Evolutionary conservation across 2,797 vertebrate genomes (phyloP), one percentile per base, ranked within the genome.

Genomic region (Pelochelys cantorii): DNA sequence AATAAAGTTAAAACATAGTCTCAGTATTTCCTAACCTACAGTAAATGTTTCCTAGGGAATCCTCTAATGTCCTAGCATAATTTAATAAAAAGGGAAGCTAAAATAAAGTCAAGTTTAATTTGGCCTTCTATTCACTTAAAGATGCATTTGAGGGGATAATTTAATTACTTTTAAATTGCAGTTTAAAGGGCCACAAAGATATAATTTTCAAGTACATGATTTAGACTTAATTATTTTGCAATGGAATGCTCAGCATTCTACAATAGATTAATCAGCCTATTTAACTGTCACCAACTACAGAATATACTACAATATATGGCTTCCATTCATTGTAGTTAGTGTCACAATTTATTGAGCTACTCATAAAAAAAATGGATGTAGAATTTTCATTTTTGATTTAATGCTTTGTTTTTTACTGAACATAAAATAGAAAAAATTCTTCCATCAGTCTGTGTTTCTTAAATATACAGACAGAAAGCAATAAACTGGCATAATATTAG

Each of bases 51-150:
- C 74, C 34, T 48, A 48, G 62, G 87, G 85, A 9, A 91, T 74
- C 80, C 57, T 87, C 93, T 88, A 93, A 84, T 88, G 6, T 15
- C 82, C 0, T 87, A 93, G 54, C 3, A 42, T 75, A 93, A 95
- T 90, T 94, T 84, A 86, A 78, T 92, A 90, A 60, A 92, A 93
- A 14, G 3, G 81, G 34, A 89, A 93, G 83, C 37, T 82, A 92
- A 93, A 96, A 93, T 68, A 95, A 95, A 93, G 93, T 56, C 74
- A 92, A 83, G 29, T 78, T 92, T 84, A 88, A 90, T 90, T 14
- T 83, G 34, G 79, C 88, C 13, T 85, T 93, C n/a, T 93, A 56
- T 92, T 96, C 96, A 79, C 48, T 87, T 83, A 84, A 84, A 65
- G 23, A 87, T 89, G 84, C 13, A 92, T 87, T 90, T n/a, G n/a